Evolutionary conservation across 2,113 vertebrate genomes (phyloP), one percentile per base, ranked within the genome.

Genomic region (Toxotes jaculatrix): DNA sequence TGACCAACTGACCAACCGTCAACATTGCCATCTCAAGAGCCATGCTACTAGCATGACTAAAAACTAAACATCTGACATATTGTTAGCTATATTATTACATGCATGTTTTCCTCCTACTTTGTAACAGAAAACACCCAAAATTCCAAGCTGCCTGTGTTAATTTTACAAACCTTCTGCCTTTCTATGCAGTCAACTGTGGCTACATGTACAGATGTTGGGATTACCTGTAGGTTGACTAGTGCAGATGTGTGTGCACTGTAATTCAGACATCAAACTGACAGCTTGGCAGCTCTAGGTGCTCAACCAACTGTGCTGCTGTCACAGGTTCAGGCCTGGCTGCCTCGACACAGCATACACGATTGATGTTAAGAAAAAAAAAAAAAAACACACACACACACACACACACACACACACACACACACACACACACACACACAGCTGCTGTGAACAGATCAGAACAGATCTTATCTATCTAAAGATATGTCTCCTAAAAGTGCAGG

Each of bases 241-340:
- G 68, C 89, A 90, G 87, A 84, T 87, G 80, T 82, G 87, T 70
- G 57, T 16, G 63, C 53, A 55, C 80, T 84, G 75, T 92, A 91
- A 94, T 92, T 90, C 83, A 92, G 88, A 91, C 76, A 83, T 94
- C 90, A 89, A 74, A 74, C 65, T 88, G 92, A 92, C 88, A 90
- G 88, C 77, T 80, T 83, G 86, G 83, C 84, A 81, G 83, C 78
- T 62, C 67, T 57, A 79, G 70, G 77, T 84, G 88, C 69, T 93
- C 88, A 90, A 74, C 87, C 89, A 86, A 89, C 84, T 91, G 85
- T 89, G 84, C 77, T 77, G 91, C 88, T 91, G 89, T 91, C 87
- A 87, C 65, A 73, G 75, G 85, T 92, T 91, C 91, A 91, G 86
- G 90, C 87, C 80, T 89, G 84, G 79, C 83, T 90, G 91, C 82